Percentiles rank a stretch among this genome's conserved stretches.
These are phyloP conservation scores for Leucophenga varia DNA, from an alignment of 1,140 invertebrate genomes.

Conservation along the genomic window DNA sequence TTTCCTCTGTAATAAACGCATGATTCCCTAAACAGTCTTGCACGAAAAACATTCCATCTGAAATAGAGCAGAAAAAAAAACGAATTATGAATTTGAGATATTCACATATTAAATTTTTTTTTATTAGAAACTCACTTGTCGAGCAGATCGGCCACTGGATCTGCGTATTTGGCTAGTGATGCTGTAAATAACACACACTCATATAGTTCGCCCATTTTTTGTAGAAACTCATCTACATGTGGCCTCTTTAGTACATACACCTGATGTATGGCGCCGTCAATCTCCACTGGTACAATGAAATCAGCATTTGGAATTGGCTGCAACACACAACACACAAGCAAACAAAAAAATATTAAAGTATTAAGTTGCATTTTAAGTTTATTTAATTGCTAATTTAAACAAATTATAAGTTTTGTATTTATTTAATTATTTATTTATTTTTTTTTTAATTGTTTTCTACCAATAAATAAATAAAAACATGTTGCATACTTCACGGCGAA, in stretches of 20 bases:
- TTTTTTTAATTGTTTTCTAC: background rate
- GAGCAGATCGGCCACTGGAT: slow-evolving; percentile 97
- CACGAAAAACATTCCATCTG: slow-evolving; percentile 95
- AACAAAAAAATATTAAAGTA: background rate
- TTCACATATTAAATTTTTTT: background rate
- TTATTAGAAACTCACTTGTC: slow-evolving; percentile 68
- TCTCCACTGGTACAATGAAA: slow-evolving; percentile 99
- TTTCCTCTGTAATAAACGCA: slow-evolving; percentile 99
- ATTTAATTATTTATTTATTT: background rate
- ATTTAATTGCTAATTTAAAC: no score
- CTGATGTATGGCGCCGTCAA: slow-evolving; percentile 98
- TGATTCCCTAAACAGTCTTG: slow-evolving; percentile 97
- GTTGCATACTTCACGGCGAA: no score
- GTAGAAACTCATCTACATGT: slow-evolving; percentile 98
- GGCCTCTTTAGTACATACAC: slow-evolving; percentile 99
- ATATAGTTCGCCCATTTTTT: slow-evolving; percentile 96
- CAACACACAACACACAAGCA: slow-evolving; percentile 58
- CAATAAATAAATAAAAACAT: no score
- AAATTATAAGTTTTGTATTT: no score
- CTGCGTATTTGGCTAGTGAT: slow-evolving; percentile 98
- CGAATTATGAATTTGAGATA: background rate
- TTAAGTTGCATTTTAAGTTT: no score
- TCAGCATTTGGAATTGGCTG: slow-evolving; percentile 99
- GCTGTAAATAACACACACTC: slow-evolving; percentile 99
- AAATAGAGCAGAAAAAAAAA: slow-evolving; percentile 1